These are phyloP conservation scores for Rhopalosiphum maidis DNA, from an alignment of 1,140 invertebrate species.

Conservation along the genomic window DNA sequence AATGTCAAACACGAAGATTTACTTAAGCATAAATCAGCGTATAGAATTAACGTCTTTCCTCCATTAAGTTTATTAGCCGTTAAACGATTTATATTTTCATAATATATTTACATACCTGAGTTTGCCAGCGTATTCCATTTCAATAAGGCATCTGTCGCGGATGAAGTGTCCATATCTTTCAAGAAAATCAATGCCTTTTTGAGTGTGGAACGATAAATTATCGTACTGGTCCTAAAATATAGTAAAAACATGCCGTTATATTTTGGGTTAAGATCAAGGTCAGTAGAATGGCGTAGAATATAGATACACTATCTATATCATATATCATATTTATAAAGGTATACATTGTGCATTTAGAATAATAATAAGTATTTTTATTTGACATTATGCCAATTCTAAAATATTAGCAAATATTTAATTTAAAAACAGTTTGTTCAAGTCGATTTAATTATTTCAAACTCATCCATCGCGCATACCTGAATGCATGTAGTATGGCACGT, in stretches of 20 bases:
- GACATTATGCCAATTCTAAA: conserved; percentile 29
- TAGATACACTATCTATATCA: not conserved
- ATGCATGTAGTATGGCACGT: not conserved
- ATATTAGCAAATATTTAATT: not conserved
- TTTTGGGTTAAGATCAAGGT: conserved; percentile 31
- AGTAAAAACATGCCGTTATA: conserved; percentile 62
- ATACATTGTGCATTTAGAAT: conserved; percentile 28
- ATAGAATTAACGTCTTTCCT: not conserved
- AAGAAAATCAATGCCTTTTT: conserved; percentile 97
- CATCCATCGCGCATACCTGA: not conserved
- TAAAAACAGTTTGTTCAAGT: conserved; percentile 10
- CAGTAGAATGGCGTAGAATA: not conserved
- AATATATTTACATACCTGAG: conserved; percentile 75
- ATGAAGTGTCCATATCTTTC: conserved; percentile 95
- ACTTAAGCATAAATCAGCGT: not conserved
- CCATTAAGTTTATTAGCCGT: not conserved
- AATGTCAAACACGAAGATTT: not conserved
- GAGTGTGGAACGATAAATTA: conserved; percentile 91
- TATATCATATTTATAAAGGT: not conserved
- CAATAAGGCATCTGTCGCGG: conserved; percentile 90
- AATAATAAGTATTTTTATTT: conserved; percentile 12
- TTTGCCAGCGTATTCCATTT: conserved; percentile 95
- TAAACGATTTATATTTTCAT: not conserved
- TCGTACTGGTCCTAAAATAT: conserved; percentile 95
- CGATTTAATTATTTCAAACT: conserved; percentile 25